These are phyloP conservation scores for Pristiophorus japonicus DNA, from an alignment of 2,113 vertebrate species.

Conservation along the genomic window DNA sequence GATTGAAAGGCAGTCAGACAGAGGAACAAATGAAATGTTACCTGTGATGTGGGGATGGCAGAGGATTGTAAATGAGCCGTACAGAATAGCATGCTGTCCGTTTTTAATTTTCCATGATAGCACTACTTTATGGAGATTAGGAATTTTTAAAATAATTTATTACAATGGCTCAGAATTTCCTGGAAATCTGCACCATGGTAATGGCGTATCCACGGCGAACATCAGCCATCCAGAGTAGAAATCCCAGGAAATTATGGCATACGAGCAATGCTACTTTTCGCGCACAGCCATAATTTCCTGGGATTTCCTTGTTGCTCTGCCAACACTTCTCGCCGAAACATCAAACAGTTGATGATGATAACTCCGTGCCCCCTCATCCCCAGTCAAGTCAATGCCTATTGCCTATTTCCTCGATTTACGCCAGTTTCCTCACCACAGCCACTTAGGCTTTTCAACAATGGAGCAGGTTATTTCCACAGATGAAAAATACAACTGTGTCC, in stretches of 20 bases:
- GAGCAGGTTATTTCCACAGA: too few species aligned
- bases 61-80: not conserved
- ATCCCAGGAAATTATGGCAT: not conserved
- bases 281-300: not conserved
- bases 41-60: not conserved
- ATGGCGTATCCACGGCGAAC: not conserved
- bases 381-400: too few species aligned
- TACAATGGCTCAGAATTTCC: not conserved
- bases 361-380: too few species aligned
- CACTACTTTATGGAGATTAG: not conserved
- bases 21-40: not conserved
- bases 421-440: too few species aligned
- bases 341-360: too few species aligned
- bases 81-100: not conserved
- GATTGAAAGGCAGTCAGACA: not conserved
- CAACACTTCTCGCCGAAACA: not conserved
- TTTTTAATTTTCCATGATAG: not conserved
- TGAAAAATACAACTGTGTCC: too few species aligned
- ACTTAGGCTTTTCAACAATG: too few species aligned
- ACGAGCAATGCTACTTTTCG: not conserved
- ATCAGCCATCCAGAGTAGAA: not conserved
- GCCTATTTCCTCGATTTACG: too few species aligned
- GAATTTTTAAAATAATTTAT: not conserved
- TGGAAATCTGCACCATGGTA: not conserved
- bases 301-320: not conserved